Percentiles rank a stretch among this genome's conserved stretches.
Conservation (phyloP, 2,113 vertebrate species). For the Martes martes region DNA sequence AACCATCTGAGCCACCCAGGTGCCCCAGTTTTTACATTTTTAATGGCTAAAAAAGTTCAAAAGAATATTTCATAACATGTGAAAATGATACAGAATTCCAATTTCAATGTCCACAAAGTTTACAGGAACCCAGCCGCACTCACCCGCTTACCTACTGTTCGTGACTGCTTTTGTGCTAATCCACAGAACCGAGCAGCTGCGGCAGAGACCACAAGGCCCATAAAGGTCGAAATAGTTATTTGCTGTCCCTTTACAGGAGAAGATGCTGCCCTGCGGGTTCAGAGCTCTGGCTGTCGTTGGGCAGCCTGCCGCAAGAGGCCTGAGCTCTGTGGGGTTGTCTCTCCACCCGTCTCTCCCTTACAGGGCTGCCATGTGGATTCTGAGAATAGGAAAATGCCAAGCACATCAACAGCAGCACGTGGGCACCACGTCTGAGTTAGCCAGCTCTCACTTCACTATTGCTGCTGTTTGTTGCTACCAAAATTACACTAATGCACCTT, state of each 20-base stretch:
- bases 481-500: too few relatives aligned
- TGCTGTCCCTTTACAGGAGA: not conserved
- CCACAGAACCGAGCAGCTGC: accelerated
- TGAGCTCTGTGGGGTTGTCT: too few relatives aligned
- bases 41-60: not conserved
- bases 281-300: too few relatives aligned
- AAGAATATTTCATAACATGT: not conserved
- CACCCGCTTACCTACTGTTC: not conserved
- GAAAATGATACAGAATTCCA: not conserved
- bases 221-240: not conserved
- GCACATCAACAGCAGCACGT: accelerated
- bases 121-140: not conserved
- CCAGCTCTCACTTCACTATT: accelerated
- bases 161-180: not conserved
- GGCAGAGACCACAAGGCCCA: not conserved
- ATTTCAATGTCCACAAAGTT: not conserved
- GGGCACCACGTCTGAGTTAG: accelerated
- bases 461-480: accelerated
- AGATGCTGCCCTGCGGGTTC: not conserved
- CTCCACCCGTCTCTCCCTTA: not conserved
- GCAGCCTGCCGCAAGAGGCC: accelerated
- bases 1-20: not conserved
- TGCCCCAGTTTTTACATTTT: not conserved
- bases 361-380: accelerated
- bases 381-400: not conserved